phyloP scores from a whole-genome alignment of 2,797 vertebrate species.

The Myotis pilosus region DNA sequence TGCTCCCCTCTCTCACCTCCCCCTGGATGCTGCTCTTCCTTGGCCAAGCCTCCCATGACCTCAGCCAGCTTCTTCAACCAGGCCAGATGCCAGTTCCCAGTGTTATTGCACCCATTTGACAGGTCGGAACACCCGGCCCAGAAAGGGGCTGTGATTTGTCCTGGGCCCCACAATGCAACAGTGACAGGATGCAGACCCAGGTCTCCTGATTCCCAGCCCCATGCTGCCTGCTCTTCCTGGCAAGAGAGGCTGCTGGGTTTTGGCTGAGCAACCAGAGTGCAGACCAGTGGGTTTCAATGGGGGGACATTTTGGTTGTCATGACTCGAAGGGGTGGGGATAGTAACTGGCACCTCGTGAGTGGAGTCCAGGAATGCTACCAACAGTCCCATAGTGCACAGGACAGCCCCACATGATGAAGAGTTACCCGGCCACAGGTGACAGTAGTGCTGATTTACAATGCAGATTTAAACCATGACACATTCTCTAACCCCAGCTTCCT shows the following conservation, averaged over 20 bases:
- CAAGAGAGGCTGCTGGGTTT: slow-evolving; percentile 2
- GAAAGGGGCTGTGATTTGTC: background rate
- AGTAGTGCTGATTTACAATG: background rate
- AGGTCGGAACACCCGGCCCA: background rate
- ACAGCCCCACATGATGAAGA: background rate
- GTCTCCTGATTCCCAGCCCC: background rate
- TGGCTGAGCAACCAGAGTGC: background rate
- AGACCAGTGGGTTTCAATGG: background rate
- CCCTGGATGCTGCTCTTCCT: background rate
- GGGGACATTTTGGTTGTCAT: background rate
- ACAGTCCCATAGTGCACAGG: fast-evolving
- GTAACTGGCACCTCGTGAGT: background rate
- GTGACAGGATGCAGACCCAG: background rate
- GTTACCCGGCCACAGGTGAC: fast-evolving
- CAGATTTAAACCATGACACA: slow-evolving; percentile 65
- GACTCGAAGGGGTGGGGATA: fast-evolving
- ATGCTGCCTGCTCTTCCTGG: background rate
- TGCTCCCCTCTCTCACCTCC: background rate
- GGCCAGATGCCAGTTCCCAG: background rate
- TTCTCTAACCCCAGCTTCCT: background rate
- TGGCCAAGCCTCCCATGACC: background rate
- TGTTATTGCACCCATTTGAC: too few species aligned
- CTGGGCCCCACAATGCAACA: background rate
- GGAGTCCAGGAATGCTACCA: too few species aligned
- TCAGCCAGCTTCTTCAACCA: background rate